A percentile compares a stretch with the other conserved stretches of the same genome.
These are phyloP conservation scores for Hyposoter didymator DNA, from an alignment of 2,888 invertebrate species.

Conservation along the genomic window DNA sequence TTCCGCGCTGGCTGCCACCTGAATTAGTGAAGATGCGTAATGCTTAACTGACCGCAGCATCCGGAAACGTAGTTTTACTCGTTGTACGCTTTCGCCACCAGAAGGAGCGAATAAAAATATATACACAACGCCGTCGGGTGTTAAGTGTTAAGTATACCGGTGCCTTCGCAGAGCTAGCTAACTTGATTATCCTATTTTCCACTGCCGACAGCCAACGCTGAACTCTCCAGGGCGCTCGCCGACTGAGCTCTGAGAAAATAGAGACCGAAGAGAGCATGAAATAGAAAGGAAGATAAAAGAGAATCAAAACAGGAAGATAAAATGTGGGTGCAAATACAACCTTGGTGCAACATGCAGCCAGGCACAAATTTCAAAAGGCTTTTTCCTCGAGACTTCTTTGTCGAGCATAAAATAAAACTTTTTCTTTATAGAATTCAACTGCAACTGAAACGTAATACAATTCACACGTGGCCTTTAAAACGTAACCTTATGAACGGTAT, in stretches of 20 bases:
- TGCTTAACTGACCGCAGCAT: constrained; percentile 54
- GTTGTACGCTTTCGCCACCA: constrained; percentile 21
- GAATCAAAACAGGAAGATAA: constrained; percentile 40
- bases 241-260: constrained; percentile 49
- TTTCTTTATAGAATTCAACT: constrained; percentile 42
- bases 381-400: constrained; percentile 29
- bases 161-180: constrained; percentile 53
- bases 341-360: constrained; percentile 37
- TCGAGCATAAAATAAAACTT: constrained; percentile 45
- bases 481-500: constrained; percentile 3
- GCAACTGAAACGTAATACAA: constrained; percentile 37
- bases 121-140: constrained; percentile 5
- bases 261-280: constrained; percentile 37
- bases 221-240: constrained; percentile 55
- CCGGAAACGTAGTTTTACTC: constrained; percentile 57
- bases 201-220: constrained; percentile 58
- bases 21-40: constrained; percentile 62
- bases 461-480: constrained; percentile 31
- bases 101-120: constrained; percentile 42
- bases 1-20: constrained; percentile 31
- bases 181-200: constrained; percentile 67
- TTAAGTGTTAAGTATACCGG: constrained; percentile 65
- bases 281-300: constrained; percentile 53
- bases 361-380: constrained; percentile 64
- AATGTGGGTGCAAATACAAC: constrained; percentile 62